Evolutionary conservation across 1,140 invertebrate species (phyloP).

Genomic region (Conus betulinus): DNA sequence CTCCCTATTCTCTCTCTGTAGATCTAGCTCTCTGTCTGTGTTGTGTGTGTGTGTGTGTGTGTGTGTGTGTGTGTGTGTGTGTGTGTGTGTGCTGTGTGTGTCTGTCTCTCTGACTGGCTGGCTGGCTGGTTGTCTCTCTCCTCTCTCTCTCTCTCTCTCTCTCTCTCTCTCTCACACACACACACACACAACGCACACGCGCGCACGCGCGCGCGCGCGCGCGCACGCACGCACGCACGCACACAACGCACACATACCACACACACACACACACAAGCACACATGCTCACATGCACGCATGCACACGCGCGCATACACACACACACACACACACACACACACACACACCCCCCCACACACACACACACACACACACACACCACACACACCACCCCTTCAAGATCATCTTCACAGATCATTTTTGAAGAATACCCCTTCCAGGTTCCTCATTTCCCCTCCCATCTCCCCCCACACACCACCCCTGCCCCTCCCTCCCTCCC

Average conservation of each 20-base stretch:
- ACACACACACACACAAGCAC: background rate
- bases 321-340: constrained; percentile 24
- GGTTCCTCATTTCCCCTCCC: background rate
- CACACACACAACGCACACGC: background rate
- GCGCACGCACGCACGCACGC: background rate
- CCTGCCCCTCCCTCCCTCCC: background rate
- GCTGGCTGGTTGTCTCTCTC: too few relatives aligned
- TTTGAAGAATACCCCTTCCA: too few relatives aligned
- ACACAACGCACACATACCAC: background rate
- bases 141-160: constrained; percentile 4
- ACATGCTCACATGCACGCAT: background rate
- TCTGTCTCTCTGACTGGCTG: too few relatives aligned
- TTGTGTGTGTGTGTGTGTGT: too few relatives aligned
- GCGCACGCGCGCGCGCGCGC: background rate
- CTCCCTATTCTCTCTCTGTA: background rate
- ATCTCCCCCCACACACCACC: background rate
- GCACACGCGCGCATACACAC: constrained; percentile 2
- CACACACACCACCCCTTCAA: background rate
- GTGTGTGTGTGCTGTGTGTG: too few relatives aligned
- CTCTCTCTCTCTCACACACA: constrained; percentile 20
- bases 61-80: too few relatives aligned
- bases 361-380: constrained; percentile 7
- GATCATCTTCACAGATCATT: background rate
- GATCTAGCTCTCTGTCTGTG: background rate
- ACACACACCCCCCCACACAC: constrained; percentile 19